Percentiles rank a stretch among this genome's conserved stretches.
These are phyloP conservation scores for Plestiodon gilberti DNA, from an alignment of 2,113 vertebrate species.

Conservation along the genomic window DNA sequence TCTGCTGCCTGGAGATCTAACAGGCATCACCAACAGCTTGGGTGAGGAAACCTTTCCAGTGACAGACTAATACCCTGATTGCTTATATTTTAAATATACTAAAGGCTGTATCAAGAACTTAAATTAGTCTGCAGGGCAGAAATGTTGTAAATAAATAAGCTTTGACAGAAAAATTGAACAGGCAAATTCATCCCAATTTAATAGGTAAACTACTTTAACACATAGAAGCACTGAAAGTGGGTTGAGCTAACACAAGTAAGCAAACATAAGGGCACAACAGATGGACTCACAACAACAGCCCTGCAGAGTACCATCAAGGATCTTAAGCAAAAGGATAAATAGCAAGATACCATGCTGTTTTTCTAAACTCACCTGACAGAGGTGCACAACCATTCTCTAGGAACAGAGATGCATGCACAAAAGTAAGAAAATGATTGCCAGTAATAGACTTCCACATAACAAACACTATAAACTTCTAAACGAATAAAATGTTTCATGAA, in stretches of 20 bases:
- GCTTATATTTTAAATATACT: neutral
- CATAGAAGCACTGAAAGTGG: neutral
- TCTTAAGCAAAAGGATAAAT: constrained; percentile 69
- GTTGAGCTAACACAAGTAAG: constrained; percentile 36
- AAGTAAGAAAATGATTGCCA: constrained; percentile 92
- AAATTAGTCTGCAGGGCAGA: neutral
- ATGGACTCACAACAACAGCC: constrained; percentile 78
- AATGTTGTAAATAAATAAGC: neutral
- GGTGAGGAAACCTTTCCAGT: neutral
- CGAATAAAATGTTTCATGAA: constrained; percentile 35
- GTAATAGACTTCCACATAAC: constrained; percentile 78
- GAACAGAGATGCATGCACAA: constrained; percentile 94
- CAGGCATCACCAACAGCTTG: neutral
- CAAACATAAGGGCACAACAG: constrained; percentile 45
- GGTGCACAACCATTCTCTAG: constrained; percentile 98
- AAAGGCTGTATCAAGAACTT: neutral
- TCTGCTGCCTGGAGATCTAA: neutral
- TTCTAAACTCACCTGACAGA: constrained; percentile 96
- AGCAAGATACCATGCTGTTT: constrained; percentile 80
- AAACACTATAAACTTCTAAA: constrained; percentile 68
- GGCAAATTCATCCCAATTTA: neutral
- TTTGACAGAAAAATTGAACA: neutral
- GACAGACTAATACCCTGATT: neutral
- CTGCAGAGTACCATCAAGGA: constrained; percentile 66
- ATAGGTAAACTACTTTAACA: neutral